Conservation (phyloP, 2,888 invertebrate genomes). For the Lathronympha strigana region DNA sequence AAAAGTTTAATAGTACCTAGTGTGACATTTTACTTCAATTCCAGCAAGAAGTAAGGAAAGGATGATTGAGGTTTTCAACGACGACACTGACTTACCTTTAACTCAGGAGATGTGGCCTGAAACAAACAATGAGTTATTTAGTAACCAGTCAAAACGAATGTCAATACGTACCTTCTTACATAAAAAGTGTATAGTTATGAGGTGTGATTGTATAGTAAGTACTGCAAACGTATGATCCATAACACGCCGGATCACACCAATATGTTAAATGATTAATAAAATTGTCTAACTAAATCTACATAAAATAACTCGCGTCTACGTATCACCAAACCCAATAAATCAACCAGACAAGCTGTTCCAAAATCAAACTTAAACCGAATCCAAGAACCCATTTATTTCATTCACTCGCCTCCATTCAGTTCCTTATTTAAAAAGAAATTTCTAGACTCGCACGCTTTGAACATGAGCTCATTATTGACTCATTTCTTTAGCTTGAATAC, state of each 20-base stretch:
- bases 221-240: too few species aligned
- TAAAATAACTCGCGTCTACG: too few species aligned
- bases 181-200: not conserved
- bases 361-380: slow-evolving; percentile 12
- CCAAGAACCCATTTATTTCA: slow-evolving; percentile 35
- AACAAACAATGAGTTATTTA: slow-evolving; percentile 4
- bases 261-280: too few species aligned
- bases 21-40: too few species aligned
- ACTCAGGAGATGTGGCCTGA: slow-evolving; percentile 6
- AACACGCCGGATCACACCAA: too few species aligned
- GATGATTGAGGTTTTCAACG: too few species aligned
- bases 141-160: not conserved
- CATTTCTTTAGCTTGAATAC: slow-evolving; percentile 61
- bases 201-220: not conserved
- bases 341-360: not conserved
- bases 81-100: slow-evolving; percentile 1
- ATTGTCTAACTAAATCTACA: too few species aligned
- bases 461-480: slow-evolving; percentile 69
- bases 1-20: too few species aligned
- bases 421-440: slow-evolving; percentile 63
- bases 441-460: slow-evolving; percentile 68
- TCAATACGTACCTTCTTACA: not conserved
- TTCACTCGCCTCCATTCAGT: slow-evolving; percentile 37
- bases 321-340: slow-evolving; percentile 5
- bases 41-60: too few species aligned